These are phyloP conservation scores for Agonopterix subpropinquella DNA, from an alignment of 2,888 invertebrate species.

Conservation along the genomic window DNA sequence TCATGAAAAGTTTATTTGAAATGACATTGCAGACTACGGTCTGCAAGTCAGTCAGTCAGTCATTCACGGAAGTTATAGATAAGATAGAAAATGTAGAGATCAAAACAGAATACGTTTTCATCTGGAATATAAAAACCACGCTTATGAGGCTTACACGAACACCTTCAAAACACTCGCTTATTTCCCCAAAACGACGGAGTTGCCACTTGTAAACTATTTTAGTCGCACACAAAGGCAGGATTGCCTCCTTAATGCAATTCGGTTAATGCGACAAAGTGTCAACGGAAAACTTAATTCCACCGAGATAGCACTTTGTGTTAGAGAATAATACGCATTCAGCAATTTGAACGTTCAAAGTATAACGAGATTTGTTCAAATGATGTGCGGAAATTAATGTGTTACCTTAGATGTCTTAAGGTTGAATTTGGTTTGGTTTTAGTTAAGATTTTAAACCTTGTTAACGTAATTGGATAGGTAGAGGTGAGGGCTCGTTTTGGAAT, in stretches of 20 bases:
- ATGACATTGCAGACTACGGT: too few relatives aligned
- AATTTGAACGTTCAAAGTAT: constrained; percentile 7
- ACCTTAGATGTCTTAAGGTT: constrained; percentile 26
- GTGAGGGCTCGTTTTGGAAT: constrained; percentile 19
- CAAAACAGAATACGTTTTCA: too few relatives aligned
- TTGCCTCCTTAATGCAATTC: constrained; percentile 18
- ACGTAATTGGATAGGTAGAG: constrained; percentile 22
- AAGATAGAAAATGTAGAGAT: too few relatives aligned
- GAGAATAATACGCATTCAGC: constrained; percentile 16
- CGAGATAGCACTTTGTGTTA: constrained; percentile 20
- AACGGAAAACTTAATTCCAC: constrained; percentile 19
- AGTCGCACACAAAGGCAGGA: constrained; percentile 10
- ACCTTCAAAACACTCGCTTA: background rate
- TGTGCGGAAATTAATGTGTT: constrained; percentile 23
- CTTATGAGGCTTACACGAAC: background rate
- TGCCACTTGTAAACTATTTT: constrained; percentile 11
- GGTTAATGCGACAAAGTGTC: constrained; percentile 23
- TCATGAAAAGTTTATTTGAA: too few relatives aligned
- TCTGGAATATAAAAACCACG: too few relatives aligned
- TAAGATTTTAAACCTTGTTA: constrained; percentile 27
- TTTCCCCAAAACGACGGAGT: constrained; percentile 5
- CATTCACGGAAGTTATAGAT: too few relatives aligned
- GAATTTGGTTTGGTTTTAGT: constrained; percentile 23
- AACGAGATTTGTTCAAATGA: constrained; percentile 14
- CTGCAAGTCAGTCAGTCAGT: too few relatives aligned